Base-by-base conservation (phyloP, 2,113 vertebrate species). In the Laticauda laticaudata region DNA sequence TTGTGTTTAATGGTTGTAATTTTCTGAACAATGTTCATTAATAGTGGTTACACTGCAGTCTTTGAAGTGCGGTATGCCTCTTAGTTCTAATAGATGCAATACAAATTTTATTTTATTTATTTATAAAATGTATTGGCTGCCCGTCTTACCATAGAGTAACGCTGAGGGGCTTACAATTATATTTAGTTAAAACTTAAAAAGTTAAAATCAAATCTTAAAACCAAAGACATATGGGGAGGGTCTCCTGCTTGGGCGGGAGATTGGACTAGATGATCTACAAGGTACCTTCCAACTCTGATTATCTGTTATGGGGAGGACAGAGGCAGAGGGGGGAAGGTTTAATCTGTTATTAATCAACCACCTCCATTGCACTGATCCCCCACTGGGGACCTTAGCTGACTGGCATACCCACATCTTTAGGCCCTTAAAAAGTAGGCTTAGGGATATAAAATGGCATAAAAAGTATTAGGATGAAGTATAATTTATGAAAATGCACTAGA, bases 31-130 rank as follows among this genome's bases (percentile, higher is more conserved):
- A 45, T 81, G 91, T 89, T 92, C 90, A 55, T 18, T 51, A 39
- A 91, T 20, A 75, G 45, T 4, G 56, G 0, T 59, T 53, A 9
- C 20, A 75, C 39, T 14, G 51, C 89, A 88, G 20, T 51, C 48
- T 91, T 69, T 86, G 43, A 8, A 4, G 45, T 20, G 10, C 53
- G 61, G 91, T 81, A 81, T 95, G 91, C 92, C 43, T 88, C 61
- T 92, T 88, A 86, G 39, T 90, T 89, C 26, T 69, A 34, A 90
- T 56, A 89, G 88, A 91, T 91, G 81, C 55, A 88, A 54, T 57
- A 86, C 24, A 55, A 81, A 87, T n/a, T 61, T 61, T 26, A 59
- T 59, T 59, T 59, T 26, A 59, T 59, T 59, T 59, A 26, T 61
- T 61, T 64, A 64, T 64, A 64, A 29, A 64, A 12, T 64, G 1